A percentile compares a stretch with the other conserved stretches of the same genome.
Evolutionary conservation across 2,797 vertebrate species (phyloP).

Genomic region (Pelochelys cantorii): DNA sequence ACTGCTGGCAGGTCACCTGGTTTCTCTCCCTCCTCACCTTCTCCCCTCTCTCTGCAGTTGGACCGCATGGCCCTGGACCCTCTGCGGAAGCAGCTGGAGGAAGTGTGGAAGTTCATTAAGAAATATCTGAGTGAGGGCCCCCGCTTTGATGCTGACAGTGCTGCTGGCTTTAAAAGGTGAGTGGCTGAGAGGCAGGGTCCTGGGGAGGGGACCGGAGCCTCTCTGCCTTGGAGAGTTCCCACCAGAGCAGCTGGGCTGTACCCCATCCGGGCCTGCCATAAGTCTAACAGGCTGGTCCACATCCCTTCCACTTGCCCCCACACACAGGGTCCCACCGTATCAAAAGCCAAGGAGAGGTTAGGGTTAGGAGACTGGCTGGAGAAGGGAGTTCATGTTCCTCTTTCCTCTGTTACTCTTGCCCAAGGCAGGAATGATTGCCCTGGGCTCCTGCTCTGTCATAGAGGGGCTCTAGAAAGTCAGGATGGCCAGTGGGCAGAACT

Average conservation of each 20-base stretch:
- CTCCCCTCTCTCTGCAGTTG: slow-evolving; percentile 50
- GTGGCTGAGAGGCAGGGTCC: neutral
- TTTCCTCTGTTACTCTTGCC: neutral
- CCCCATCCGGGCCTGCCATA: neutral
- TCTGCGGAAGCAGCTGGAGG: slow-evolving; percentile 69
- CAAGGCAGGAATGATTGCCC: neutral
- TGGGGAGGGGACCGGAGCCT: neutral
- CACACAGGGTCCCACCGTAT: neutral
- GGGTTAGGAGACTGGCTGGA: neutral
- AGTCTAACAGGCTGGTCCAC: neutral
- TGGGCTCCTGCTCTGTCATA: neutral
- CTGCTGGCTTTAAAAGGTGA: slow-evolving; percentile 73
- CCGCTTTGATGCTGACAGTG: slow-evolving; percentile 44
- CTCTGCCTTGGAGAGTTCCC: neutral
- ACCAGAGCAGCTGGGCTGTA: neutral
- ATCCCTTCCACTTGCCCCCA: neutral
- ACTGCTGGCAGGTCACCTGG: neutral
- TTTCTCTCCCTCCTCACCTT: neutral
- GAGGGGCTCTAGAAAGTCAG: neutral
- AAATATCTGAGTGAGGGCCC: slow-evolving; percentile 65
- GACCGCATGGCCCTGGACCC: slow-evolving; percentile 59
- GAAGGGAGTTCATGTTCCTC: neutral
- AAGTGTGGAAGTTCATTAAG: slow-evolving; percentile 65
- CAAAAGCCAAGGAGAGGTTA: neutral
- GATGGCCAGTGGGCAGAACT: neutral